Base-by-base conservation (phyloP, 2,113 vertebrate species). In the Prionailurus viverrinus region DNA sequence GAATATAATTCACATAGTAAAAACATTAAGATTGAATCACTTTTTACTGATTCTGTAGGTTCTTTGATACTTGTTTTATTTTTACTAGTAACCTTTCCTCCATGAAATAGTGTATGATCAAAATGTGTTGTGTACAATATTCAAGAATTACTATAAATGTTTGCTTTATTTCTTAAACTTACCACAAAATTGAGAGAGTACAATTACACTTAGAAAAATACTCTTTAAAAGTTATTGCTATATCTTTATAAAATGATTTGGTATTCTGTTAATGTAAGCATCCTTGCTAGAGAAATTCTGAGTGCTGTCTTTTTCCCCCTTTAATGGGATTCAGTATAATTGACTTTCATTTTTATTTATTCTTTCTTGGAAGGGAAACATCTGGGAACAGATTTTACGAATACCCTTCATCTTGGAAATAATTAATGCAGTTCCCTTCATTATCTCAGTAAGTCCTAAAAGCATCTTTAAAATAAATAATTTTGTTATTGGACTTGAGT, bases 341-440 rank as follows among this genome's bases (percentile, higher is more conserved):
- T 97, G 53, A 95, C 61, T 93, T 96, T 78, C 23, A 78, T 93
- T 91, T 97, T 93, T 94, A 83, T 97, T 97, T 4, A 91, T 98
- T 97, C 55, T 90, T 98, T 97, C 91, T 98, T 97, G 88, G 68
- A 98, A 99, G 99, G 99, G 99, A 97, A 99, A 99, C 97, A 99
- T 99, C 94, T 99, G 99, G 99, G 99, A 99, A 96, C 99, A 99
- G 98, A 98, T 99, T 96, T 98, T 99, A 97, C 98, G 99, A 96
- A 98, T 99, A 98, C 98, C 99, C 25, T 99, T 99, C 97, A 98
- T 99, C 69, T 97, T 99, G 98, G 99, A 99, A 98, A 98, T 99
- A 97, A 99, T 99, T 95, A 99, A 99, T 96, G 99, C 99, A 6
- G 99, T 99, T 90, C 99, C 99, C 74, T 99, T 99, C 98, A 99